Percentiles rank a stretch among this genome's conserved stretches.
These are phyloP conservation scores for Bambusicola thoracicus DNA, from an alignment of 2,113 vertebrate species.

Conservation along the genomic window DNA sequence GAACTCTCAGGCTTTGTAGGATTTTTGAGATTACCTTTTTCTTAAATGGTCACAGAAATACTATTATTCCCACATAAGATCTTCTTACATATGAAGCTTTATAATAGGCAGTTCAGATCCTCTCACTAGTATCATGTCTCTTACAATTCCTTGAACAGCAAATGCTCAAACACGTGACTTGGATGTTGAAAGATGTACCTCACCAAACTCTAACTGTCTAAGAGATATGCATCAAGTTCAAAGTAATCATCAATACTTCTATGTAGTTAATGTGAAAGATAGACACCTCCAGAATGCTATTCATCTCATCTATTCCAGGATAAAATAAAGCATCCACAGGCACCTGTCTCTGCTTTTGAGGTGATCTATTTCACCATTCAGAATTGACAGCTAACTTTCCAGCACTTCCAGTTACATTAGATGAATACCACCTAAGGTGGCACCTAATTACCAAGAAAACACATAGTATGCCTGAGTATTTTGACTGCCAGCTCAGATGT, in stretches of 20 bases:
- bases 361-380: not conserved
- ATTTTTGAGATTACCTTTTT: not conserved
- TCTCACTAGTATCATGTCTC: not conserved
- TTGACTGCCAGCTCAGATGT: not conserved
- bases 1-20: not conserved
- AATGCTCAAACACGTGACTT: not conserved
- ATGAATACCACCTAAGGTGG: not conserved
- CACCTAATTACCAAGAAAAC: not conserved
- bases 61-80: not conserved
- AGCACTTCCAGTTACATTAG: not conserved
- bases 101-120: not conserved
- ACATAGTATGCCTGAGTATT: not conserved
- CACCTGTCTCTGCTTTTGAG: not conserved
- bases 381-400: not conserved
- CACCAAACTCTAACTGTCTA: accelerated
- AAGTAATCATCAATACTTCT: not conserved
- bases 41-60: not conserved
- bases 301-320: not conserved
- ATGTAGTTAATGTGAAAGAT: not conserved
- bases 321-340: not conserved
- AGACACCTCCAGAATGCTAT: not conserved
- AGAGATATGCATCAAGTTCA: not conserved
- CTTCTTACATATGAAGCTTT: not conserved
- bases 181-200: not conserved
- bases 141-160: not conserved